Base-by-base conservation (phyloP, 2,888 invertebrate genomes). In the Anthophora plumipes region DNA sequence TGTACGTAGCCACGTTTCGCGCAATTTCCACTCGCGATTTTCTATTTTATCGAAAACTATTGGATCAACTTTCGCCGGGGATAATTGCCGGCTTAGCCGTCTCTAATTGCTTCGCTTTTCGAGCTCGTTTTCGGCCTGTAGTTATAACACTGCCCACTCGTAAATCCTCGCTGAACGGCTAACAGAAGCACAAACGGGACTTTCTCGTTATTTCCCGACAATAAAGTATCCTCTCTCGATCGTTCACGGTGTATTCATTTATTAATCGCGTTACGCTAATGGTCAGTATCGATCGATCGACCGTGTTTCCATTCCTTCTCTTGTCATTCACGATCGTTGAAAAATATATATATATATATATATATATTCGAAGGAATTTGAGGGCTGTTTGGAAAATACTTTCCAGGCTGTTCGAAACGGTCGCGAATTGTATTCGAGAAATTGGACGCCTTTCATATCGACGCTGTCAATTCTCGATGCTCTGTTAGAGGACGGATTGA, bases 81-180 rank as follows among this genome's bases (percentile, higher is more conserved):
- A 76, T 71, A 64, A 76, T 76, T 50, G 57, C 57, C 41, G 25
- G 48, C 46, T 55, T 63, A 22, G 48, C 14, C 55, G 48, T 22
- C 55, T 71, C 64, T 50, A 48, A 64, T 71, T 64, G 71, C 63
- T 55, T 57, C 55, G 31, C 55, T 46, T 64, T 72, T 43, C 57
- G 43, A 52, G 73, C 63, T 31, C 50, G 72, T 14, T 50, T 14
- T 46, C 8, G 9, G 50, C 43, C 43, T 50, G 52, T 43, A 74
- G 61, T 74, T 74, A 60, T 48, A 73, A 54, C 52, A 39, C 46
- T 17, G 73, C 14, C 6, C 11, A 60, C 4, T 59, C 74, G 77
- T 77, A 74, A 74, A 77, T 77, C 60, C 54, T 46, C 39, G 66
- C 5, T 31, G 22, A 73, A 73, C 77, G 66, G 54, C 12, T 59